phyloP scores from a whole-genome alignment of 2,888 invertebrate species.

The Clitarchus hookeri region DNA sequence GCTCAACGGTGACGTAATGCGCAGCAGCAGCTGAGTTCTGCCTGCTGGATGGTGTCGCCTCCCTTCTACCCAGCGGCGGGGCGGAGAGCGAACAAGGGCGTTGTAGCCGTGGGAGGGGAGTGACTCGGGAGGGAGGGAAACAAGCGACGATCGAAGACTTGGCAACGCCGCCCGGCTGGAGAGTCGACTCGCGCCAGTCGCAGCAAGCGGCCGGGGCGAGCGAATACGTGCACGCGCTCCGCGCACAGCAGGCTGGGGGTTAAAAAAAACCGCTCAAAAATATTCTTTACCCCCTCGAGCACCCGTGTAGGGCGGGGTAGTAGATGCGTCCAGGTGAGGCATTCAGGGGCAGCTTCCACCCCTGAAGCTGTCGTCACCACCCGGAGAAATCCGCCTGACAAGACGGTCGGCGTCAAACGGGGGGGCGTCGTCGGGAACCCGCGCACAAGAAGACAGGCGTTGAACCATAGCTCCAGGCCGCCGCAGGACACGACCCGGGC shows the following conservation, averaged over 20 bases:
- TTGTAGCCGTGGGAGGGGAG: neutral
- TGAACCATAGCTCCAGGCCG: neutral
- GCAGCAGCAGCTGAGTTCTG: neutral
- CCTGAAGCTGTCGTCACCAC: too few species aligned
- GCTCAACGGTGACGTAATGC: neutral
- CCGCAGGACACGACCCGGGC: neutral
- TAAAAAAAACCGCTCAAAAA: neutral
- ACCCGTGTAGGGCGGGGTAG: too few species aligned
- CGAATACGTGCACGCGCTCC: neutral
- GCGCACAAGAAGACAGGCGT: too few species aligned
- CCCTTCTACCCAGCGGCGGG: neutral
- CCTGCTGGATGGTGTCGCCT: neutral
- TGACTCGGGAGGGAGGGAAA: neutral
- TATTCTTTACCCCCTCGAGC: neutral
- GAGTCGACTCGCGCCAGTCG: neutral
- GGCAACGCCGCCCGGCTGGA: neutral
- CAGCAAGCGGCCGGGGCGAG: neutral
- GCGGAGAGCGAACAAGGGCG: neutral
- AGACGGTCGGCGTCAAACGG: too few species aligned
- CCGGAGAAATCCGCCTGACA: too few species aligned
- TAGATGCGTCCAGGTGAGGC: too few species aligned
- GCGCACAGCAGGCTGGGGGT: neutral
- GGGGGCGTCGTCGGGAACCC: too few species aligned
- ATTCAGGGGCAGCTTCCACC: too few species aligned
- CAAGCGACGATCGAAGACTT: slow-evolving; percentile 4